Evolutionary conservation across 2,888 invertebrate genomes (phyloP).

Genomic region (Alloplasta piceator): DNA sequence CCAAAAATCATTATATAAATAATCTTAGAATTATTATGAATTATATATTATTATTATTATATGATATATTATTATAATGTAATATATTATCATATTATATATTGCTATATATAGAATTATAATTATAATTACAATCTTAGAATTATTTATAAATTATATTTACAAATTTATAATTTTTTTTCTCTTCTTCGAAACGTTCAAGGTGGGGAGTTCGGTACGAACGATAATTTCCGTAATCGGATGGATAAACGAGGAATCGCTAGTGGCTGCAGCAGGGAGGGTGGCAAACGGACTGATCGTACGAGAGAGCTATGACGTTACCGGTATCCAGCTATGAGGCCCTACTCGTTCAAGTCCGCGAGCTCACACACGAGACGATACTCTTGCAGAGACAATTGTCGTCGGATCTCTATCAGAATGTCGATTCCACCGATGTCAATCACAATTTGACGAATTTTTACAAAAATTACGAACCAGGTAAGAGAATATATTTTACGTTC

Average conservation of each 20-base stretch:
- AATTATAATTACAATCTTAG: too few relatives aligned
- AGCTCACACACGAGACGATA: constrained; percentile 85
- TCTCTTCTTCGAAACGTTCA: constrained; percentile 9
- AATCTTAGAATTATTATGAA: too few relatives aligned
- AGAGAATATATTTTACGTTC: constrained; percentile 16
- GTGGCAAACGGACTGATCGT: constrained; percentile 70
- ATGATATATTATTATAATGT: too few relatives aligned
- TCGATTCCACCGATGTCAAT: constrained; percentile 78
- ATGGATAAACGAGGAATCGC: constrained; percentile 61
- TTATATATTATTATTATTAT: too few relatives aligned
- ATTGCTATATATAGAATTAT: too few relatives aligned
- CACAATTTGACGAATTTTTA: constrained; percentile 76
- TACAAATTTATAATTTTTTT: neutral
- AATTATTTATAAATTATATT: too few relatives aligned
- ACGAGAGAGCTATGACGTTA: constrained; percentile 84
- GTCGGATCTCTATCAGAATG: constrained; percentile 79
- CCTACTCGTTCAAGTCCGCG: constrained; percentile 86
- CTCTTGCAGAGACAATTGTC: constrained; percentile 85
- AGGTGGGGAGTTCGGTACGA: constrained; percentile 28
- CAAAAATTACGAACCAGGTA: constrained; percentile 76
- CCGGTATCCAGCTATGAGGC: constrained; percentile 87
- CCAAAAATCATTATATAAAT: too few relatives aligned
- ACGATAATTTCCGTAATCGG: constrained; percentile 55
- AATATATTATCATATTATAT: too few relatives aligned
- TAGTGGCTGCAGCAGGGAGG: constrained; percentile 68